Evolutionary conservation across 2,888 invertebrate genomes (phyloP), one percentile per base, ranked within the genome.

Genomic region (Lycia hirtaria): DNA sequence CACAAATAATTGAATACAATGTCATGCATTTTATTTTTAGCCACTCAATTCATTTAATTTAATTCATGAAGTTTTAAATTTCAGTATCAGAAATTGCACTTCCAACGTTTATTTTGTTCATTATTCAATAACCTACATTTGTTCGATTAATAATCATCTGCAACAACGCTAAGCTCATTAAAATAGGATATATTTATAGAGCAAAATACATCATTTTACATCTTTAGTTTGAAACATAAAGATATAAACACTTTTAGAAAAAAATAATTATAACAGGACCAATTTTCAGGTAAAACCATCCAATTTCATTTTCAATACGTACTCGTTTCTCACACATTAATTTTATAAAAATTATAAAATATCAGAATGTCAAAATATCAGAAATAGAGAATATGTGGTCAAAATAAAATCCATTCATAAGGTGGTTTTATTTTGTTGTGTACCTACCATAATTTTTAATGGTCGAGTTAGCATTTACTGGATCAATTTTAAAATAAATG

Each of bases 81-180:
- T 40, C 12, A 35, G 9, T 48, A 35, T 37, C 24, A 35, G 6
- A 30, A 32, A 30, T 19, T 50, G 19, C 43, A 33, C 15, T 43
- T 33, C 9, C 6, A 22, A 14, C 9, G 12, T 15, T 15, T n/a
- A 15, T 15, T 4, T 38, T 19, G 44, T 30, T 44, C 30, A 28
- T 14, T 33, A 3, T 37, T 37, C 0, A 41, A n/a, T 37, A 35
- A 15, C 14, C 32, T 38, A 40, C n/a, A 0, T 33, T 38, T 35
- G 38, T 38, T 55, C 40, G 38, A 57, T 24, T 49, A n/a, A 44
- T 28, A 41, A 12, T 41, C 26, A 37, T 50, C 32, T 43, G 58
- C 65, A 60, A 64, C 55, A 60, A 45, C 20, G 62, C 60, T 62
- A 65, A 65, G 65, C 62, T 65, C 65, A 60, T 65, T 50, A 56